phyloP scores from a whole-genome alignment of 2,888 invertebrate species.

The Notodonta dromedarius region DNA sequence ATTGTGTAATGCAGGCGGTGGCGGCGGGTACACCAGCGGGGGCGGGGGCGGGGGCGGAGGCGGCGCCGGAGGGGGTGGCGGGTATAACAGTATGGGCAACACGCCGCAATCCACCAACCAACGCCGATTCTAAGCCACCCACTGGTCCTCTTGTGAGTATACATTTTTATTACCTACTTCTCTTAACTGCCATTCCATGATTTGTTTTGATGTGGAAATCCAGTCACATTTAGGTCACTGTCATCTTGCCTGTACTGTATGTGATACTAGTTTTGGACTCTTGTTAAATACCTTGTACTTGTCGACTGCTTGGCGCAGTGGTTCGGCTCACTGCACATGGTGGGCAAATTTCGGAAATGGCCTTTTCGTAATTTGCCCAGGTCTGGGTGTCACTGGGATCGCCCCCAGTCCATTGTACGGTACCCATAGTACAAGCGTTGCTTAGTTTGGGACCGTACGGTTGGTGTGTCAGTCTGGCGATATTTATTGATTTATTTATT shows the following conservation, averaged over 20 bases:
- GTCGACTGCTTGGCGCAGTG: too few species aligned
- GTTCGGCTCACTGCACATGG: too few species aligned
- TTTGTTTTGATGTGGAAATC: background rate
- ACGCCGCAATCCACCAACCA: constrained; percentile 48
- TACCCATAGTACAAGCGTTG: too few species aligned
- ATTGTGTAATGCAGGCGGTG: constrained; percentile 32
- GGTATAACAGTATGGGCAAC: constrained; percentile 42
- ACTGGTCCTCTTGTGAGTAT: constrained; percentile 67
- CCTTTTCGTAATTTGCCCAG: too few species aligned
- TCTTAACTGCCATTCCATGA: background rate
- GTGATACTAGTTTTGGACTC: too few species aligned
- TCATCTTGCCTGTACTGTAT: background rate
- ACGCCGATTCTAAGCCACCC: constrained; percentile 59
- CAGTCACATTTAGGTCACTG: background rate
- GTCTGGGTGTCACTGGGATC: too few species aligned
- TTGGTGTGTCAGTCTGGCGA: too few species aligned
- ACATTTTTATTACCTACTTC: background rate
- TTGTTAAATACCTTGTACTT: too few species aligned
- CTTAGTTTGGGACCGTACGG: too few species aligned
- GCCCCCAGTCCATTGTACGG: too few species aligned
- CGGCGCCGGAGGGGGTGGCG: constrained; percentile 34
- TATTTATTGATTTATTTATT: too few species aligned
- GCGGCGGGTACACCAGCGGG: constrained; percentile 40
- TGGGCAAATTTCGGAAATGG: too few species aligned
- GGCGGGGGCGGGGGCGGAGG: constrained; percentile 35